These are phyloP conservation scores for Alviniconcha strummeri DNA, from an alignment of 2,888 invertebrate genomes.

Conservation along the genomic window DNA sequence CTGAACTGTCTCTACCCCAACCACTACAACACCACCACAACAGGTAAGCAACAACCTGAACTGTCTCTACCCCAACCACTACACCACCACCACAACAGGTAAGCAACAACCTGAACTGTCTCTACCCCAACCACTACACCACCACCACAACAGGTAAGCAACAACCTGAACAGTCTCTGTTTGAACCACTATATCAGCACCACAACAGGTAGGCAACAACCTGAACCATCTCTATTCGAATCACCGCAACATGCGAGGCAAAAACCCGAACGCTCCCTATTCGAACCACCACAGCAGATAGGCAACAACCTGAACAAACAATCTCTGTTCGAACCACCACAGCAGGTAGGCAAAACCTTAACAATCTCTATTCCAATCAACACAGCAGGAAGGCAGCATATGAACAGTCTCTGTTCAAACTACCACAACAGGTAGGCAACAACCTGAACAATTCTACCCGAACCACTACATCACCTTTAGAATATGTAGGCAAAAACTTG, in stretches of 20 bases:
- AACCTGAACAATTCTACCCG: too few species aligned
- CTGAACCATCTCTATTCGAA: neutral
- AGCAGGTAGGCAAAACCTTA: too few species aligned
- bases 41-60: neutral
- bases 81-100: neutral
- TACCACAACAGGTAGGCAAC: too few species aligned
- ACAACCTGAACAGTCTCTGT: too few species aligned
- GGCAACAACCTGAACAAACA: too few species aligned
- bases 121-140: neutral
- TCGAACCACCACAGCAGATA: neutral
- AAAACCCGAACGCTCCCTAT: too few species aligned
- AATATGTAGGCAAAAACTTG: too few species aligned
- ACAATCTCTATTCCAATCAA: too few species aligned
- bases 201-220: neutral
- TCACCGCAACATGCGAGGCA: too few species aligned
- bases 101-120: neutral
- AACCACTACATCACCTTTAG: too few species aligned
- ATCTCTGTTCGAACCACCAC: too few species aligned
- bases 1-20: conserved; percentile 10
- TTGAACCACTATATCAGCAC: neutral
- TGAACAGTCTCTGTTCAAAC: too few species aligned
- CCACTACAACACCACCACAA: conserved; percentile 19
- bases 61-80: neutral
- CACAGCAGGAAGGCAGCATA: neutral
- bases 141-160: neutral